Evolutionary conservation across 2,113 vertebrate species (phyloP), one percentile per base, ranked within the genome.

Genomic region (Alethe castanea): DNA sequence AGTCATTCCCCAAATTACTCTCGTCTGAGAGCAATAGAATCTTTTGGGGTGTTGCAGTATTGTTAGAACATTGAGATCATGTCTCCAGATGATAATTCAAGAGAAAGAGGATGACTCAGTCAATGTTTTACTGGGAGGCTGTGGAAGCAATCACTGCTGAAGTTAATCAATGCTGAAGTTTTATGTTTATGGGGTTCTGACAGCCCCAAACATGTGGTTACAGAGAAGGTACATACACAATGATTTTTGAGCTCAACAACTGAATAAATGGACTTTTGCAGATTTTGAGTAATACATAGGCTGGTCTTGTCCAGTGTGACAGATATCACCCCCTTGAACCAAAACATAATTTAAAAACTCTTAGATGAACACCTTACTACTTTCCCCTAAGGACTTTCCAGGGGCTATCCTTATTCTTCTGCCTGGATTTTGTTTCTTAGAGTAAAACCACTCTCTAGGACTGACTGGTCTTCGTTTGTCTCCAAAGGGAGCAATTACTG

Each of bases 161-260:
- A 86, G 14, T 36, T 44, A 44, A 52, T 44, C 31, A 67, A 9
- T 31, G 26, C 22, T 48, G 9, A 65, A 22, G 2, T 9, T 71
- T 86, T 44, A 15, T 35, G 3, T 50, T 60, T 42, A 25, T 24
- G 42, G 19, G 12, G 6, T 16, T 91, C 31, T 9, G 9, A 60
- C 7, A 60, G 14, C 13, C 19, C 5, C 59, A 10, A 15, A 52
- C 1, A 8, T 25, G 12, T 29, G 13, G 24, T 54, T 36, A 67
- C 6, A 79, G 7, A 36, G 12, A 44, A 77, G 22, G 15, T 54
- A n/a, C 0, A 0, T 47, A 45, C 0, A 0, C 29, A 57, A 7
- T 6, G 15, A 64, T 44, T 83, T 84, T 61, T 44, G 25, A 78
- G 47, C 16, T 71, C 48, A 72, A 24, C 3, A 57, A 29, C 17